Conservation (phyloP, 2,888 invertebrate species). For the Pachydiplax longipennis region DNA sequence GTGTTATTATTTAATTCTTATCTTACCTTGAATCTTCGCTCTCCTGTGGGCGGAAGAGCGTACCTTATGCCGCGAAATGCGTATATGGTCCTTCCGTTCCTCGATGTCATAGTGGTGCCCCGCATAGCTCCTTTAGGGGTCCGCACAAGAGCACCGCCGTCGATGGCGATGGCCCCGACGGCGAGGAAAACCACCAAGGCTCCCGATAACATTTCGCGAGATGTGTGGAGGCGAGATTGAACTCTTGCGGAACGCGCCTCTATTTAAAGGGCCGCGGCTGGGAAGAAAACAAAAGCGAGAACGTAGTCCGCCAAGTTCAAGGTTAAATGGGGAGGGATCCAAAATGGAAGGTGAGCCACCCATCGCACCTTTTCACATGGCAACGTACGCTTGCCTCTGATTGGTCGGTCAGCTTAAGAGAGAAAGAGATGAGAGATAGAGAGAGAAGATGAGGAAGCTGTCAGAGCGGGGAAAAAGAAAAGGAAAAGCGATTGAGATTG, state of each 20-base stretch:
- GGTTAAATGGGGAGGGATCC: not conserved
- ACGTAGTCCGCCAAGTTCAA: not conserved
- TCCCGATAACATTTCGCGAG: not conserved
- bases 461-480: not conserved
- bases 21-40: conserved; percentile 53
- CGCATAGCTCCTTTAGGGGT: not conserved
- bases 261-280: not conserved
- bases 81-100: conserved; percentile 52
- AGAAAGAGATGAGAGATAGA: not conserved
- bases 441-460: not conserved
- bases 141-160: not conserved
- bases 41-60: conserved; percentile 58
- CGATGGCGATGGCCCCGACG: not conserved
- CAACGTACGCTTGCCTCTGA: too few species aligned
- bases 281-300: not conserved
- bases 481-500: not conserved
- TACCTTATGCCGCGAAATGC: conserved; percentile 59
- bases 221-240: not conserved
- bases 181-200: not conserved
- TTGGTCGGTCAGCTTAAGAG: not conserved
- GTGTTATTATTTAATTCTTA: not conserved
- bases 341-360: not conserved
- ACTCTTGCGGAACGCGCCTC: not conserved
- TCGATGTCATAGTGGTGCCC: not conserved
- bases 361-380: too few species aligned